These are phyloP conservation scores for Gallinago nigripennis DNA, from an alignment of 2,797 vertebrate genomes.

Conservation along the genomic window DNA sequence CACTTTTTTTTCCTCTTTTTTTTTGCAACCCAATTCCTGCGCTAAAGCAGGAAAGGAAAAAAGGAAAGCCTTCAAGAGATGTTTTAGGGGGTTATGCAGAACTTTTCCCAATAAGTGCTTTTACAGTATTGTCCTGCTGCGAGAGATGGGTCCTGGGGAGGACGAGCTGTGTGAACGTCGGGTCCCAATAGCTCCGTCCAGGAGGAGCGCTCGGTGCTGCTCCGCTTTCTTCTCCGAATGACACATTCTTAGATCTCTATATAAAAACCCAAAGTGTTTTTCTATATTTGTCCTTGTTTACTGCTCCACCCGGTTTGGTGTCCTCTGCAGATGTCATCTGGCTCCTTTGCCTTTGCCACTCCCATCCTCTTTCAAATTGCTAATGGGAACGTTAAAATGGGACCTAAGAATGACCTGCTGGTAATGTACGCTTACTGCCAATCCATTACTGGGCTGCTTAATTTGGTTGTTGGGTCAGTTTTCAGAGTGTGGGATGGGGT, in stretches of 20 bases:
- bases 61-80: background rate
- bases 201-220: background rate
- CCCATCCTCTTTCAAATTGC: conserved; percentile 39
- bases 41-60: background rate
- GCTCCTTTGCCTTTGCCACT: conserved; percentile 43
- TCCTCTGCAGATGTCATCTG: conserved; percentile 38
- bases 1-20: background rate
- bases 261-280: background rate
- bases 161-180: fast-evolving
- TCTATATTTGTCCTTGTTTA: conserved; percentile 26
- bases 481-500: background rate
- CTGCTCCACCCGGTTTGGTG: conserved; percentile 11
- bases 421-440: background rate
- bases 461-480: background rate
- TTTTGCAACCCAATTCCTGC: background rate
- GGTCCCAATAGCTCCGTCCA: background rate
- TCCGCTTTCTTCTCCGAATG: background rate
- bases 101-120: background rate
- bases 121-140: fast-evolving
- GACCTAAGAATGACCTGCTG: background rate
- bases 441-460: background rate
- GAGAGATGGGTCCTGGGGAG: background rate
- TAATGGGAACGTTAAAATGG: conserved; percentile 14
- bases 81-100: fast-evolving
- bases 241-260: background rate